Evolutionary conservation across 2,888 invertebrate species (phyloP), one percentile per base, ranked within the genome.

Genomic region (Linyphia triangularis): DNA sequence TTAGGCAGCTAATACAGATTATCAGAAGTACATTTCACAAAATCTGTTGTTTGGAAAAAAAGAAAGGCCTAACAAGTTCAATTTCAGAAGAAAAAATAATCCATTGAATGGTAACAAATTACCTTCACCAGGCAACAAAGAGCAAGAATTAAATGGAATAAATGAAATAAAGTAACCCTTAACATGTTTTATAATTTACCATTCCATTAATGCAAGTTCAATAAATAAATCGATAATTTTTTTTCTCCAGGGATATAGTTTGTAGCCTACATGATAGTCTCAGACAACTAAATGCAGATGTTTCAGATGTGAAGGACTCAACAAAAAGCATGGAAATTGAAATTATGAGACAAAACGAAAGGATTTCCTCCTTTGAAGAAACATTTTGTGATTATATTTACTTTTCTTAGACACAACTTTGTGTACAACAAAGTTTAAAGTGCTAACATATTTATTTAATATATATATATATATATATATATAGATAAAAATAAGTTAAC

Each of bases 11-110:
- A 72, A 72, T 30, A 1, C 43, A 9, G 78, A 79, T 19, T 85
- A 79, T 28, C 70, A 72, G 61, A 85, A 85, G 19, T 85, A 85
- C 43, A 79, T 85, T 63, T 70, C 85, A 10, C 78, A 85, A 79
- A 85, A 85, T 72, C 61, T 85, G 28, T 63, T 85, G 9, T 70
- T 85, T 61, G 78, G 78, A 65, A 84, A 75, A 22, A 81, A 70
- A 37, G 40, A 26, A 65, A 63, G 57, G 26, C 43, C 65, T 30
- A 51, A 24, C 7, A 65, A 63, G 22, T 84, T 63, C 30, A 30
- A 0, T 16, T 22, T 30, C n/a, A 33, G 61, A 51, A 51, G 51
- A 19, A 63, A 65, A 19, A 51, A 65, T 28, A 82, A 63, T 9
- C 33, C 65, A 51, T n/a, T 3, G 4, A 28, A 65, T 16, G 24